Base-by-base conservation (phyloP, 2,797 vertebrate species). In the Ficedula albicollis region DNA sequence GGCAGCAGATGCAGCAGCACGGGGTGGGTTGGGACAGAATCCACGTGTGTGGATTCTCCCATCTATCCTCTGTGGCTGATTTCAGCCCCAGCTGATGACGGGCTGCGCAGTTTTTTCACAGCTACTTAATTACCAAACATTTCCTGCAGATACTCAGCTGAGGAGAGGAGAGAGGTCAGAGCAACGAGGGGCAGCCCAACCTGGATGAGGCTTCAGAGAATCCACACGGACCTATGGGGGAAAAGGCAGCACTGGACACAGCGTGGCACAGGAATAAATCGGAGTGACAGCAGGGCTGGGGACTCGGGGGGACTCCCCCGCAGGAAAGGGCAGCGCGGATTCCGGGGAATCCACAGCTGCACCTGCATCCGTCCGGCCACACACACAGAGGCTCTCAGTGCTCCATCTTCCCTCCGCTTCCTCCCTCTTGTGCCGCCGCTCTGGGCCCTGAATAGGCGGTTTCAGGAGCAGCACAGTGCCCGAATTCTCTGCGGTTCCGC, bases 321-420 rank as follows among this genome's bases (percentile, higher is more conserved):
- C 83, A 72, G 90, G 89, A 93, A 97, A 88, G 36, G 77, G 77
- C 46, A 8, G 63, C 0, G 51, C 5, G 3, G 87, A 77, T 68
- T 55, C 92, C 44, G 6, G 74, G 76, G 82, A 89, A 90, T 39
- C 72, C 34, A 1, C 83, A 87, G 95, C 95, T 93, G 95, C 97
- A 97, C 96, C 97, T 97, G 97, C 96, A 96, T 94, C 96, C 90
- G 66, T 66, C 76, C 32, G 0, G 87, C 73, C 60, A 20, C 46
- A 93, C 46, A 93, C 90, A 97, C 90, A 97, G 95, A 96, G 62
- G 32, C 60, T 96, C 79, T 97, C 91, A 97, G 96, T 96, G 89
- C 94, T 91, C 68, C 84, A 20, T 83, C 89, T 83, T 43, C 95
- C 75, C 94, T 93, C 72, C 0, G 39, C 96, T 97, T 94, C 91